A percentile compares a stretch with the other conserved stretches of the same genome.
Evolutionary conservation across 1,140 invertebrate genomes (phyloP).

Genomic region (Scylla paramamosain): DNA sequence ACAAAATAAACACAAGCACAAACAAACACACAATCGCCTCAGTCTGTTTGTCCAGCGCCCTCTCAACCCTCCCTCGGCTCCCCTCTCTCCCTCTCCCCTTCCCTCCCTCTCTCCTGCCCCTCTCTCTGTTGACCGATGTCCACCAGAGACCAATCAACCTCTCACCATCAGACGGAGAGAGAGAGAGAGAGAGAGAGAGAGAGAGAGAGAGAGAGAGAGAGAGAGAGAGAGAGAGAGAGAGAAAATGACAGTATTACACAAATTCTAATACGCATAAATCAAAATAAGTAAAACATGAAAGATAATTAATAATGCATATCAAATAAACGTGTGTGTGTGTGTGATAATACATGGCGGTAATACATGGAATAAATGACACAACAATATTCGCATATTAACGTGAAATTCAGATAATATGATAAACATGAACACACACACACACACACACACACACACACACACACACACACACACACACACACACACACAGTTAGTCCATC

Average conservation of each 20-base stretch:
- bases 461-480: not conserved
- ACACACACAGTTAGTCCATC: not conserved
- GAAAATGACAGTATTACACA: too few relatives aligned
- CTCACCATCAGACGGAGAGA: not conserved
- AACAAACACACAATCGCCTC: not conserved
- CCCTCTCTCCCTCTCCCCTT: not conserved
- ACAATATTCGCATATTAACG: too few relatives aligned
- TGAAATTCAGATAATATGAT: too few relatives aligned
- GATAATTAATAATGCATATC: too few relatives aligned
- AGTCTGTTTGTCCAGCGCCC: not conserved
- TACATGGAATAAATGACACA: not conserved
- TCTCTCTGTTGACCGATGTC: constrained; percentile 18
- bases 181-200: constrained; percentile 46
- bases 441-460: not conserved
- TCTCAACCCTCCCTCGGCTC: not conserved
- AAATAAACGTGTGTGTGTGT: not conserved
- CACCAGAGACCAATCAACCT: not conserved
- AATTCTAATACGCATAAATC: too few relatives aligned
- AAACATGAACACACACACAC: too few relatives aligned
- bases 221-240: not conserved
- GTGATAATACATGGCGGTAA: not conserved
- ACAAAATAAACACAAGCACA: constrained; percentile 2
- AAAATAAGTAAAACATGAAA: too few relatives aligned
- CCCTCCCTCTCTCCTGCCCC: not conserved
- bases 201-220: constrained; percentile 34